Base-by-base conservation (phyloP, 2,888 invertebrate species). In the Acheta domesticus region DNA sequence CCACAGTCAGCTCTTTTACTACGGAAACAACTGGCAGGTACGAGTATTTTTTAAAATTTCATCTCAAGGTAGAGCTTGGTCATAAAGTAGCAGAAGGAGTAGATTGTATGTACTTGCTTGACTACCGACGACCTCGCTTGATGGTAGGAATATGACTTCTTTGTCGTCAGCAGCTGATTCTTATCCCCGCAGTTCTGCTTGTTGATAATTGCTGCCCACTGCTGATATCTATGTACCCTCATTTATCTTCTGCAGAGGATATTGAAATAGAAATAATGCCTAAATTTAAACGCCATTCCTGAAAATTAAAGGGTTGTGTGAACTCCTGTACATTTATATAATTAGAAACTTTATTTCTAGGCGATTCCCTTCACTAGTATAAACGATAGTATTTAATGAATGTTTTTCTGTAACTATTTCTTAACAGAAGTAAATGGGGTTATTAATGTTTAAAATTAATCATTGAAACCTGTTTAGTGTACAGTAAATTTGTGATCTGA, bases 1-100 rank as follows among this genome's bases (percentile, higher is more conserved):
- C 93, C 93, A 92, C 96, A 96, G 93, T 96, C 96, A 89, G 94
- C 96, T 89, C 93, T 96, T 90, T 91, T 96, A 91, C 91, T 96
- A 90, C 93, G 95, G 90, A 96, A 96, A 92, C 96, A 96, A 91
- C 91, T 96, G 91, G 95, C 96, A 93, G 96, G 96, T 96, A 91
- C 90, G 91, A 89, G 82, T 48, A 79, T 77, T 76, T 74, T 75
- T 48, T 49, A 76, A 48, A 62, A 5, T 76, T 14, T 48, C 48
- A 73, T 36, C 20, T 48, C 12, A 19, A 74, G 19, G 48, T n/a
- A 11, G 20, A 14, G 14, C 14, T 20, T 23, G 75, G 49, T 79
- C 14, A 12, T 79, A 75, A 79, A 79, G 75, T 79, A 74, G 49
- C 76, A 62, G 79, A 50, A 50, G 36, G 5, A 48, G n/a, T 48